Evolutionary conservation across 1,140 invertebrate genomes (phyloP).

Genomic region (Scylla paramamosain): DNA sequence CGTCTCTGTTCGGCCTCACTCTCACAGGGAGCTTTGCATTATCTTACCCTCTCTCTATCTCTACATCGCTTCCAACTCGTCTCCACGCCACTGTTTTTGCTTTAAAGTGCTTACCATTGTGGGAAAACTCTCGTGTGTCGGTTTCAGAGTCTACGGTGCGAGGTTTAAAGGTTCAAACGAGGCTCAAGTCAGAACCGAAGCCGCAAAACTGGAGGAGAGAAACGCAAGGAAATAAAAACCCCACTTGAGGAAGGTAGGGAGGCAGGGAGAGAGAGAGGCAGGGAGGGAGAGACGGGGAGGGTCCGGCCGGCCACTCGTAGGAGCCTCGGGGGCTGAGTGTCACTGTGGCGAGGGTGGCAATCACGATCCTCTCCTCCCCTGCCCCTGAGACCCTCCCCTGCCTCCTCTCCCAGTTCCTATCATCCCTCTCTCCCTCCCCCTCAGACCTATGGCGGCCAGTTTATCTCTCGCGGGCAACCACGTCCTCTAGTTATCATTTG

Average conservation of each 20-base stretch:
- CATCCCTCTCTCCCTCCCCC: not conserved
- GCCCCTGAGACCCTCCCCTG: not conserved
- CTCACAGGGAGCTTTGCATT: no score
- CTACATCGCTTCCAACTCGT: no score
- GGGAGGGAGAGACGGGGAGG: not conserved
- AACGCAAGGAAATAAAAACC: not conserved
- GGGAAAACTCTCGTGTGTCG: not conserved
- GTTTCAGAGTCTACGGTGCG: not conserved
- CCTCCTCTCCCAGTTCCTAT: not conserved
- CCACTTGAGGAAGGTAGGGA: not conserved
- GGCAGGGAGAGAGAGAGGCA: not conserved
- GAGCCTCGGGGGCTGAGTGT: constrained; percentile 43
- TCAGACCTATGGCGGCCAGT: constrained; percentile 60
- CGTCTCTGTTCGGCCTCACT: constrained; percentile 45
- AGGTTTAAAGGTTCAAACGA: not conserved
- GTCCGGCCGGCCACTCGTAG: constrained; percentile 37
- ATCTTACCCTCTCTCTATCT: no score
- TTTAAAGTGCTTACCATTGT: no score
- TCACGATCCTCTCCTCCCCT: constrained; percentile 47
- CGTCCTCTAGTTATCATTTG: constrained; percentile 60
- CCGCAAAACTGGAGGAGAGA: not conserved
- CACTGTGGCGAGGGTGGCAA: constrained; percentile 66
- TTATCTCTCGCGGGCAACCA: constrained; percentile 52
- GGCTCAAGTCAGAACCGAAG: constrained; percentile 23
- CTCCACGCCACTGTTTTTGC: no score